Evolutionary conservation across 2,797 vertebrate genomes (phyloP).

Genomic region (Alectoris magna): DNA sequence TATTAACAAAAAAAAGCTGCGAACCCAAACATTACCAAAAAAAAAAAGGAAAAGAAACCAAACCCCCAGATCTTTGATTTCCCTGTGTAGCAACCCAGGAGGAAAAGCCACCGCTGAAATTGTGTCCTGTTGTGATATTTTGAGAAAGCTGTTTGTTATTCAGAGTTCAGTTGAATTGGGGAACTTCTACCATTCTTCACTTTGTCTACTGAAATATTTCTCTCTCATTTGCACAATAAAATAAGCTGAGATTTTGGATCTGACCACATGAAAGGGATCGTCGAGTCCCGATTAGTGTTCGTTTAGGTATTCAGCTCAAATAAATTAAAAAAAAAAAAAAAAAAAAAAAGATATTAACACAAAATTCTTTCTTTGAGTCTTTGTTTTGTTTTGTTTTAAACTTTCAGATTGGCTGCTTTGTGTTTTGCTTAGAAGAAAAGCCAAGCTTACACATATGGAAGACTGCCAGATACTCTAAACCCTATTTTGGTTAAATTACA

Average conservation of each 20-base stretch:
- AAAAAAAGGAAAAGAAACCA: not conserved
- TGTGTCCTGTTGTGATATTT: not conserved
- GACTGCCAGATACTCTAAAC: slow-evolving; percentile 74
- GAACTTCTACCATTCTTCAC: not conserved
- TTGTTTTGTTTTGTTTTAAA: slow-evolving; percentile 56
- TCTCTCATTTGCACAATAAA: not conserved
- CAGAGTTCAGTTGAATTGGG: not conserved
- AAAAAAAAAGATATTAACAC: not conserved
- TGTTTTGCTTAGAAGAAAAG: slow-evolving; percentile 62
- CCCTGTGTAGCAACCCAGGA: not conserved
- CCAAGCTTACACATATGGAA: slow-evolving; percentile 63
- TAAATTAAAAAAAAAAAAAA: not conserved
- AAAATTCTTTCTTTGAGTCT: slow-evolving; percentile 23
- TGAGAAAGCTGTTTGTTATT: not conserved
- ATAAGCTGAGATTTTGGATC: not conserved
- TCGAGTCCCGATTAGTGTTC: not conserved
- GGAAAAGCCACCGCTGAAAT: not conserved
- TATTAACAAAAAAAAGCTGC: not conserved
- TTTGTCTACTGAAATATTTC: not conserved
- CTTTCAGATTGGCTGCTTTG: slow-evolving; percentile 56
- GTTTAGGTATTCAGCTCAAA: not conserved
- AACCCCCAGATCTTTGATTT: not conserved
- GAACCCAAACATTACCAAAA: not conserved
- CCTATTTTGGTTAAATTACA: slow-evolving; percentile 79
- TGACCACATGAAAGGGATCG: not conserved